phyloP scores from a whole-genome alignment of 2,888 invertebrate genomes.

The Pandemis corylana region DNA sequence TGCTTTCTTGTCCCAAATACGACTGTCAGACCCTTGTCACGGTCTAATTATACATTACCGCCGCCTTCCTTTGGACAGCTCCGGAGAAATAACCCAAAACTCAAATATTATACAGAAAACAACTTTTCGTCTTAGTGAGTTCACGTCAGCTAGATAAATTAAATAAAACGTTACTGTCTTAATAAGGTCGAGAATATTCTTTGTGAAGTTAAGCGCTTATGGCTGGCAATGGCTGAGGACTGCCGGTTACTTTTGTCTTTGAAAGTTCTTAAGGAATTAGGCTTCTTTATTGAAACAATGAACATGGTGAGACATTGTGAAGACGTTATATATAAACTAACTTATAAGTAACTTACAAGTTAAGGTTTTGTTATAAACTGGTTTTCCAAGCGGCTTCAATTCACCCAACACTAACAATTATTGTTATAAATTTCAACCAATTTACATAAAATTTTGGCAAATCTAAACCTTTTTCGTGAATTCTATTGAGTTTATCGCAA shows the following conservation, averaged over 20 bases:
- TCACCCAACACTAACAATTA: too few species aligned
- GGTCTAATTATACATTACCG: constrained; percentile 81
- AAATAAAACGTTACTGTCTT: constrained; percentile 42
- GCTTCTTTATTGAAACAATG: not conserved
- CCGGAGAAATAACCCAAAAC: constrained; percentile 50
- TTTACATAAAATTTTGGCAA: too few species aligned
- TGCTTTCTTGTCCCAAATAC: constrained; percentile 77
- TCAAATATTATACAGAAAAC: constrained; percentile 61
- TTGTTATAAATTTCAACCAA: too few species aligned
- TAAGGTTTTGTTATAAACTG: too few species aligned
- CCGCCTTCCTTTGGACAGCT: constrained; percentile 71
- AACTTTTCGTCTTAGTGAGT: constrained; percentile 47
- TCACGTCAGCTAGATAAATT: constrained; percentile 41
- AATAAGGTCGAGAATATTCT: constrained; percentile 34
- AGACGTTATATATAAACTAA: not conserved
- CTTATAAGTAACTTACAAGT: not conserved
- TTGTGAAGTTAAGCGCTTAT: constrained; percentile 37
- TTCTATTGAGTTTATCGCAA: too few species aligned
- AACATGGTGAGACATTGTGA: not conserved
- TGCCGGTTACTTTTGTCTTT: constrained; percentile 18
- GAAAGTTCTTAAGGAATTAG: not conserved
- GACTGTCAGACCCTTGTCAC: constrained; percentile 82
- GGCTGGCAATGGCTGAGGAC: constrained; percentile 25
- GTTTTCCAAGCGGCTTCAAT: too few species aligned
- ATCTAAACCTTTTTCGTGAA: too few species aligned